Evolutionary conservation across 1,140 invertebrate genomes (phyloP), one percentile per base, ranked within the genome.

Genomic region (Wiebesia pumilae): DNA sequence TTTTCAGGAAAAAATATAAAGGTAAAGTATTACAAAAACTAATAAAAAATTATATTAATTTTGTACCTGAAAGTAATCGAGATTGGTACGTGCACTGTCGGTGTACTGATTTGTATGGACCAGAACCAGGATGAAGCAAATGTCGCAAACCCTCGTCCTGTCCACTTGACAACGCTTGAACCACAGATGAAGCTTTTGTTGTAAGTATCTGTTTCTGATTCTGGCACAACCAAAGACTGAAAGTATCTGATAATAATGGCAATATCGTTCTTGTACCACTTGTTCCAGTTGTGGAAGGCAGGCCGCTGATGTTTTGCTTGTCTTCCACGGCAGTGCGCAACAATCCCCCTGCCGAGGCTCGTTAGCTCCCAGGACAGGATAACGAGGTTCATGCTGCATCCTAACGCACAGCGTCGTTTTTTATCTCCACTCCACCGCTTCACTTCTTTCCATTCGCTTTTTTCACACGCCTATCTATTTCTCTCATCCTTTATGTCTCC

Each of bases 311-410:
- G 78, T 75, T 81, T 77, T 83, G 86, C 83, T 82, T 54, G 75
- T 80, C 82, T 85, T 89, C 85, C 88, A 85, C 86, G 84, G 82
- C 81, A 81, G 83, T 87, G 82, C 81, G 88, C 83, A 82, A 83
- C 87, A 88, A 87, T 91, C 90, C 90, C 91, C 92, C 92, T 92
- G 91, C 90, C 90, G 90, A 93, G 90, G 90, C 73, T 93, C 91
- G 89, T 90, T 88, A 91, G 90, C 91, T 93, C 91, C 92, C 91
- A 91, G 84, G 90, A 90, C 91, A 90, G 90, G 91, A 87, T 90
- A 90, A 91, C 90, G 92, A 90, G 91, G 93, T 92, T 93, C 93
- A 93, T 94, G 91, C 92, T 93, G 93, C 93, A 93, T 93, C 90
- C 92, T 93, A 92, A 89, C 88, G 91, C 91, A 77, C 88, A 89